These are phyloP conservation scores for Lophotis ruficrista DNA, from an alignment of 2,113 vertebrate species.

Conservation along the genomic window DNA sequence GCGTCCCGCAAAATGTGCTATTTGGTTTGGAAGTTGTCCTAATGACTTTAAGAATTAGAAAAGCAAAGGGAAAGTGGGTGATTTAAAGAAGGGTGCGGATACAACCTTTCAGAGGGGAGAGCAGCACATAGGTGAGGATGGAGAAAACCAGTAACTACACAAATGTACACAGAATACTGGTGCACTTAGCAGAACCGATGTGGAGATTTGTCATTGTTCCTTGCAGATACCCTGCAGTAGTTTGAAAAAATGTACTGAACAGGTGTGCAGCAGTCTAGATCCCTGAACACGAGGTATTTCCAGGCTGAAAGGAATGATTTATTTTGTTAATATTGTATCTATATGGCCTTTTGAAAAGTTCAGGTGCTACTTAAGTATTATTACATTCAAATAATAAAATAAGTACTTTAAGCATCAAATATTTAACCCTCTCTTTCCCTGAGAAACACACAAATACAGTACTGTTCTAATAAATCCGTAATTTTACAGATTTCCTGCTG, in stretches of 20 bases:
- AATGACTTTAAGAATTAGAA: background rate
- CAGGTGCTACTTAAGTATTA: conserved; percentile 9
- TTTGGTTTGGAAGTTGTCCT: background rate
- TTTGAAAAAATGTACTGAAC: background rate
- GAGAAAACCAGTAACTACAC: background rate
- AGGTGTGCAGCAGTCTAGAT: background rate
- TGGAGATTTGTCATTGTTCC: background rate
- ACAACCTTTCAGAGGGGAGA: background rate
- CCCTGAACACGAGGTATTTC: background rate
- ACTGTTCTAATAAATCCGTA: conserved; percentile 63
- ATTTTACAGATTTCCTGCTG: conserved; percentile 77
- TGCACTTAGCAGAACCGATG: background rate
- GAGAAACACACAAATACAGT: conserved; percentile 39
- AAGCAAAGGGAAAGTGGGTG: background rate
- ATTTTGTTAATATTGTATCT: conserved; percentile 2
- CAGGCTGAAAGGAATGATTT: background rate
- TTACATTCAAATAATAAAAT: conserved; percentile 24
- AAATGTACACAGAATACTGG: background rate
- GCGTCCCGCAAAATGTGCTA: rapidly evolving
- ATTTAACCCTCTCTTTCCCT: conserved; percentile 26
- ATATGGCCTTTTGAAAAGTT: background rate
- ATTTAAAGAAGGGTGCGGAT: background rate
- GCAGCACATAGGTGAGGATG: background rate
- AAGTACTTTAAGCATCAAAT: conserved; percentile 22
- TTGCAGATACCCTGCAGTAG: background rate